Conservation (phyloP, 2,888 invertebrate species). For the Orthosia incerta region DNA sequence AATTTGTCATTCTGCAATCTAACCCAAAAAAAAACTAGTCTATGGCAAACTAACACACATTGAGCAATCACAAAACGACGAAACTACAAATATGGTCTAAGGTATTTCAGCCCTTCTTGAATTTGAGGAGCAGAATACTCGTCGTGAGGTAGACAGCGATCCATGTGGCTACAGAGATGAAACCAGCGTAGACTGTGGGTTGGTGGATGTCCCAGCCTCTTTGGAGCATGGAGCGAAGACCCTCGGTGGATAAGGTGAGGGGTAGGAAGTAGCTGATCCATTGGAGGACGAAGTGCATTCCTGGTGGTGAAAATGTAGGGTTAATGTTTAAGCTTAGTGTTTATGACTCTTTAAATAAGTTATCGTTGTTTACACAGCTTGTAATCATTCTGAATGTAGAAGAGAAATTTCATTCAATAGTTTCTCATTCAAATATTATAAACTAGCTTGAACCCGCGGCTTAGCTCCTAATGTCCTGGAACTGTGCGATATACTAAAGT, state of each 20-base stretch:
- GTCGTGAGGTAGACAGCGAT: constrained; percentile 94
- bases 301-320: constrained; percentile 63
- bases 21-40: constrained; percentile 37
- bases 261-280: constrained; percentile 95
- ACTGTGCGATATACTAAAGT: no score
- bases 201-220: constrained; percentile 95
- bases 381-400: no score
- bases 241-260: constrained; percentile 96
- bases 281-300: constrained; percentile 94
- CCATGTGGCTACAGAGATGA: constrained; percentile 95
- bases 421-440: no score
- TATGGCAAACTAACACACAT: constrained; percentile 50
- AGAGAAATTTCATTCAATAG: no score
- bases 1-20: constrained; percentile 15
- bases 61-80: constrained; percentile 51
- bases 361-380: no score
- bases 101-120: constrained; percentile 94
- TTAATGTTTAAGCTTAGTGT: neutral
- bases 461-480: no score
- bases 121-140: constrained; percentile 95
- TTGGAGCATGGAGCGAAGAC: constrained; percentile 95
- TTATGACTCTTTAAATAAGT: no score
- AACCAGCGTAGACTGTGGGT: constrained; percentile 95
- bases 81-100: neutral
- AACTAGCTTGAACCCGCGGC: no score